phyloP scores from a whole-genome alignment of 2,113 vertebrate species.

The Chelonoidis abingdonii region DNA sequence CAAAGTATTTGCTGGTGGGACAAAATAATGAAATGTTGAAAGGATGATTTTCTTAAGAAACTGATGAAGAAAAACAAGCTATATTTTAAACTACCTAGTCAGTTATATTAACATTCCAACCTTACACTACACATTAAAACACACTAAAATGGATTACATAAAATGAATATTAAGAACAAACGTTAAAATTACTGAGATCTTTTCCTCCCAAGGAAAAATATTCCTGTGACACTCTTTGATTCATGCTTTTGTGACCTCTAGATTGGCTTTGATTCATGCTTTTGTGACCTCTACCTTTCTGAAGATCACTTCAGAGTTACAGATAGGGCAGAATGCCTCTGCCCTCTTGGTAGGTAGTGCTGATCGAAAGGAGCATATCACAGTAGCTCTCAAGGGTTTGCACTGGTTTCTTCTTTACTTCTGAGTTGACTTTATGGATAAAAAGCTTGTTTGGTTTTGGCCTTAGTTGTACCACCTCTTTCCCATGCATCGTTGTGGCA shows the following conservation, averaged over 20 bases:
- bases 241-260: neutral
- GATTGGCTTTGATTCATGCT: neutral
- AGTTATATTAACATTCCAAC: neutral
- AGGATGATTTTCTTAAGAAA: neutral
- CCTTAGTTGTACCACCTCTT: neutral
- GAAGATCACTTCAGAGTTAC: neutral
- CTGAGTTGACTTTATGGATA: neutral
- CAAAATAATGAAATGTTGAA: neutral
- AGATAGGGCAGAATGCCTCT: rapidly evolving
- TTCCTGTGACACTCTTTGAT: neutral
- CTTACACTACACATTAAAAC: neutral
- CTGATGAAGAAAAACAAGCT: constrained; percentile 1
- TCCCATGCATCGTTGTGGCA: neutral
- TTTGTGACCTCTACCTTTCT: neutral
- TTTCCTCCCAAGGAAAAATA: neutral
- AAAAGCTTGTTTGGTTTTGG: neutral
- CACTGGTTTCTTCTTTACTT: neutral
- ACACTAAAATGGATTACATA: neutral
- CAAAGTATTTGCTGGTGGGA: neutral
- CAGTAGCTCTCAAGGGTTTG: neutral
- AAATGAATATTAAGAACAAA: neutral
- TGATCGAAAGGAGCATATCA: neutral
- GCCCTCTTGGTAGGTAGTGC: neutral
- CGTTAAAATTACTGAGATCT: neutral
- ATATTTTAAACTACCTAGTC: neutral